Percentiles rank a stretch among this genome's conserved stretches.
Evolutionary conservation across 2,113 vertebrate species (phyloP).

Genomic region (Cyprinus carpio): DNA sequence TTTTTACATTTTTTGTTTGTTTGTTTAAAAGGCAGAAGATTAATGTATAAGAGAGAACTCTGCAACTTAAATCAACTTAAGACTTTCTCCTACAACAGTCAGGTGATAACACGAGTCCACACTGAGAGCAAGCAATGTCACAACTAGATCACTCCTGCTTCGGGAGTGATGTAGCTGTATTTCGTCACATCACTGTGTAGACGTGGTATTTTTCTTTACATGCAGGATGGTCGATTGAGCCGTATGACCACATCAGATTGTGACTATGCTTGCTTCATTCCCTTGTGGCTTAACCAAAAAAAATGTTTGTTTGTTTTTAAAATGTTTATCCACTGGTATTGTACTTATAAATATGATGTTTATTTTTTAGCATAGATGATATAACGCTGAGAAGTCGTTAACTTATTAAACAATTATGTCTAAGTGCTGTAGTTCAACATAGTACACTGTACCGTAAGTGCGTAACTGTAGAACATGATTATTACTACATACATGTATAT

Average conservation of each 20-base stretch:
- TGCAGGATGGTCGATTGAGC: neutral
- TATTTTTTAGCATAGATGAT: neutral
- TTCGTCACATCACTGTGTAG: neutral
- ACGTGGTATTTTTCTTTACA: neutral
- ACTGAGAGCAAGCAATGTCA: neutral
- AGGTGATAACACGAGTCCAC: neutral
- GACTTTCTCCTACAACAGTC: neutral
- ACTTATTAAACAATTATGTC: constrained; percentile 19
- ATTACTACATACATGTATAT: neutral
- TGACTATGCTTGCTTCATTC: neutral
- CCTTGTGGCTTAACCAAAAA: constrained; percentile 18
- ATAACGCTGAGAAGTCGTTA: neutral
- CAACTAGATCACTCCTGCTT: neutral
- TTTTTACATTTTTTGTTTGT: neutral
- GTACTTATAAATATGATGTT: neutral
- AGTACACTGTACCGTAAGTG: neutral
- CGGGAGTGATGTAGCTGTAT: neutral
- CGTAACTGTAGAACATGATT: neutral
- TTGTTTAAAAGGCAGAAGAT: neutral
- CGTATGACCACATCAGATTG: neutral
- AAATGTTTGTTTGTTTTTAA: neutral
- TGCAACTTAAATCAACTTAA: neutral
- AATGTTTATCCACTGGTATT: constrained; percentile 1
- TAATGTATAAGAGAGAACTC: neutral
- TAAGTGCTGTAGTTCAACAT: neutral